A percentile compares a stretch with the other conserved stretches of the same genome.
phyloP scores from a whole-genome alignment of 2,113 vertebrate species.

The Actenoides lindsayi region DNA sequence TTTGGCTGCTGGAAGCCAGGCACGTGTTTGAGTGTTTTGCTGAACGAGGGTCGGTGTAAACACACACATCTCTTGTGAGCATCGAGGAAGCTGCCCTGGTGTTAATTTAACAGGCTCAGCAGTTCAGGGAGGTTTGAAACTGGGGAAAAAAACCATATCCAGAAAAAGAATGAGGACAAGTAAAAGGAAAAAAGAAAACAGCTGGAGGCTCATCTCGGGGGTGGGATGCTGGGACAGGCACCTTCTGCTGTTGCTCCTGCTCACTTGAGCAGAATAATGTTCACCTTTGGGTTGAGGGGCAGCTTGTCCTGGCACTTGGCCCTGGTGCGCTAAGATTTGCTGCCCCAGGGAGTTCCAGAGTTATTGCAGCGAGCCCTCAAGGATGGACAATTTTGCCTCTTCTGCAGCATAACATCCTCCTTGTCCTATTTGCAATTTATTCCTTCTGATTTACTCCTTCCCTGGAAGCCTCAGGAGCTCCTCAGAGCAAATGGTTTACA shows the following conservation, averaged over 20 bases:
- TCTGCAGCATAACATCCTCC: neutral
- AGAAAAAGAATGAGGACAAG: neutral
- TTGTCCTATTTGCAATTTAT: neutral
- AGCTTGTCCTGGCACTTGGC: neutral
- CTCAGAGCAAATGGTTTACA: neutral
- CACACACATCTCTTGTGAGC: neutral
- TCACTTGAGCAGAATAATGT: neutral
- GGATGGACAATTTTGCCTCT: neutral
- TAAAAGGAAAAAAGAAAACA: neutral
- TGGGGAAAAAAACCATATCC: neutral
- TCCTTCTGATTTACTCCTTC: neutral
- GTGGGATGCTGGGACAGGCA: neutral
- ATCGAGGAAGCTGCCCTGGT: neutral
- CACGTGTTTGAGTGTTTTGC: neutral
- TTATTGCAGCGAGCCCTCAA: neutral
- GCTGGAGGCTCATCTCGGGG: neutral
- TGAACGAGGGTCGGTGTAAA: neutral
- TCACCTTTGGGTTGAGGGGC: neutral
- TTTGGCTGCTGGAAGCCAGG: neutral
- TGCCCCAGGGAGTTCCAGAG: neutral
- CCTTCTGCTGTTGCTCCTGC: neutral
- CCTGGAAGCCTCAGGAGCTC: neutral
- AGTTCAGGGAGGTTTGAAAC: neutral
- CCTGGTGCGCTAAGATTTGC: neutral
- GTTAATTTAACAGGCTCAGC: neutral